Base-by-base conservation (phyloP, 2,888 invertebrate genomes). In the Lamproptera curius region DNA sequence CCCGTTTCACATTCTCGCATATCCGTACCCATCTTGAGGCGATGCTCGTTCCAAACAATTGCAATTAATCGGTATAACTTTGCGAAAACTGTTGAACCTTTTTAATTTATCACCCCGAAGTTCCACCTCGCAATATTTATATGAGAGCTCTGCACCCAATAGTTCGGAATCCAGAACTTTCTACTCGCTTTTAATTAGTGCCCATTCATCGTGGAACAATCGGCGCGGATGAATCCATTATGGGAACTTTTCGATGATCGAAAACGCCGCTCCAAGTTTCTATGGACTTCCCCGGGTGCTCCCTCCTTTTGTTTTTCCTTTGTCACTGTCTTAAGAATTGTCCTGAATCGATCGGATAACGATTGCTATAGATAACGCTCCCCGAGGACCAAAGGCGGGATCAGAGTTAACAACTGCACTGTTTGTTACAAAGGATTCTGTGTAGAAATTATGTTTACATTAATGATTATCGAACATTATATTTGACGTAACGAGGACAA, bases 121-220 rank as follows among this genome's bases (percentile, higher is more conserved):
- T 85, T 83, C 57, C 67, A 52, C 66, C 35, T 51, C 10, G 53
- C 76, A 77, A 81, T 85, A 84, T 84, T 82, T 84, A 82, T 84
- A 85, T 81, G 73, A 73, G 76, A 66, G 71, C 6, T 8, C 6
- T 6, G 70, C 65, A 61, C 70, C 61, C n/a, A n/a, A 65, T 75
- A 82, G 83, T 81, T 76, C 56, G 70, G 73, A 84, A 83, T 84
- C 76, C 76, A 65, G 67, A 84, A 84, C 74, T 85, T 80, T 71
- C 78, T 84, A 86, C 85, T 86, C 83, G 82, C 77, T 88, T 88
- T 87, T 88, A 88, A 88, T 88, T 88, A 88, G 86, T 82, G 74
- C 82, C 86, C 85, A 87, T 88, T 88, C 85, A 87, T 85, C 76
- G 80, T 69, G 63, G 84, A 84, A 86, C 87, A 85, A 86, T 87